Evolutionary conservation across 2,797 vertebrate species (phyloP).

Genomic region (Nannoperca obscura): DNA sequence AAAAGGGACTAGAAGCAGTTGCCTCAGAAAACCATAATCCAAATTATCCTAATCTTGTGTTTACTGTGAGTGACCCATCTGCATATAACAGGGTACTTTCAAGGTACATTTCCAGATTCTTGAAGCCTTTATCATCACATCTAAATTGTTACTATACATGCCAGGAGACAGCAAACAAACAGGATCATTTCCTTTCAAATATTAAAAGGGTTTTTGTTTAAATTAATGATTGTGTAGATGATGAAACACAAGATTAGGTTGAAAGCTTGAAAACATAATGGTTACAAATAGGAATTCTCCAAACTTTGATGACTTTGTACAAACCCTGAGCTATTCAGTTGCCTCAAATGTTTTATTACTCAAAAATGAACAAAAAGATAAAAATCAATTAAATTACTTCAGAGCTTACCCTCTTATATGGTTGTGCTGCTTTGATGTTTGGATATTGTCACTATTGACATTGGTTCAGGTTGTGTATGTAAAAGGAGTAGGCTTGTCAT

Average conservation of each 20-base stretch:
- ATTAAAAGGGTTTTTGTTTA: too few species aligned
- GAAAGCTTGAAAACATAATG: too few species aligned
- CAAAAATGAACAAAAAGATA: not conserved
- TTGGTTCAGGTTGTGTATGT: not conserved
- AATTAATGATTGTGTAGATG: too few species aligned
- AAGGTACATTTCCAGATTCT: too few species aligned
- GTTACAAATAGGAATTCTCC: too few species aligned
- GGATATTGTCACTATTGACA: conserved; percentile 1
- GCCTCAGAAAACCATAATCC: conserved; percentile 31
- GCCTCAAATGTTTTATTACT: not conserved
- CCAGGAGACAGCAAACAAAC: too few species aligned
- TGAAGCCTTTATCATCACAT: too few species aligned
- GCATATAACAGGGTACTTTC: not conserved
- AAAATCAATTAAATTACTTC: not conserved
- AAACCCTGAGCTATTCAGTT: not conserved
- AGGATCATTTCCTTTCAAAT: too few species aligned
- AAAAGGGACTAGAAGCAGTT: not conserved
- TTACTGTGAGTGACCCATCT: not conserved
- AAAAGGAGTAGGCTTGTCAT: conserved; percentile 45
- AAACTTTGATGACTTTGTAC: too few species aligned
- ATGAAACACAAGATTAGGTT: too few species aligned
- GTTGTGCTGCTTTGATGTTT: conserved; percentile 13
- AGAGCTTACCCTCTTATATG: too few species aligned
- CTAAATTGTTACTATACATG: too few species aligned
- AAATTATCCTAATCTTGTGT: conserved; percentile 5